Conservation (phyloP, 1,140 invertebrate genomes). For the Leptopilina boulardi region DNA sequence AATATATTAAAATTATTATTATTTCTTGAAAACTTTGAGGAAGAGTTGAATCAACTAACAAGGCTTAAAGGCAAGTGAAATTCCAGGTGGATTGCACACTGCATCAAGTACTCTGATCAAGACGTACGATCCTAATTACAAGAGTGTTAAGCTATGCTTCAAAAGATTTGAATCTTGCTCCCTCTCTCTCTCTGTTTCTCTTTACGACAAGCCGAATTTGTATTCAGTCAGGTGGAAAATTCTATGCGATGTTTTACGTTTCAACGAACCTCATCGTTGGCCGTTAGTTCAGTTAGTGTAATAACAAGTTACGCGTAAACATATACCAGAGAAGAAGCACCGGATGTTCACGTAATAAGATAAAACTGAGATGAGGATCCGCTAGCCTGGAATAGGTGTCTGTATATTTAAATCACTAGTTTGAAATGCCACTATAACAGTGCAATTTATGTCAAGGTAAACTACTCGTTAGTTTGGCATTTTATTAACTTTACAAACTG, state of each 20-base stretch:
- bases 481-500: neutral
- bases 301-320: constrained; percentile 25
- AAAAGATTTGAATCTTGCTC: constrained; percentile 7
- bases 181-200: neutral
- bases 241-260: constrained; percentile 25
- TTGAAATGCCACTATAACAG: neutral
- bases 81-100: neutral
- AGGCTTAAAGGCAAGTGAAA: constrained; percentile 8
- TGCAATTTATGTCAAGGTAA: constrained; percentile 12
- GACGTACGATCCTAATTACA: constrained; percentile 30
- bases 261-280: constrained; percentile 12
- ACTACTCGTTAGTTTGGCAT: neutral
- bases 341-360: constrained; percentile 19
- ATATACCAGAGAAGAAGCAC: neutral
- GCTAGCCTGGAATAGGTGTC: constrained; percentile 22
- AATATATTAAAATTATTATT: neutral
- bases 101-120: constrained; percentile 20
- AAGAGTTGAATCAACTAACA: constrained; percentile 21
- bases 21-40: neutral
- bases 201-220: constrained; percentile 28
- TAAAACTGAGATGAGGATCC: constrained; percentile 25
- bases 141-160: constrained; percentile 31
- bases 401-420: constrained; percentile 5
- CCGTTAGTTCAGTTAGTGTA: constrained; percentile 24
- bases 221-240: constrained; percentile 12